Conservation (phyloP, 2,888 invertebrate species). For the Anticlea derivata region DNA sequence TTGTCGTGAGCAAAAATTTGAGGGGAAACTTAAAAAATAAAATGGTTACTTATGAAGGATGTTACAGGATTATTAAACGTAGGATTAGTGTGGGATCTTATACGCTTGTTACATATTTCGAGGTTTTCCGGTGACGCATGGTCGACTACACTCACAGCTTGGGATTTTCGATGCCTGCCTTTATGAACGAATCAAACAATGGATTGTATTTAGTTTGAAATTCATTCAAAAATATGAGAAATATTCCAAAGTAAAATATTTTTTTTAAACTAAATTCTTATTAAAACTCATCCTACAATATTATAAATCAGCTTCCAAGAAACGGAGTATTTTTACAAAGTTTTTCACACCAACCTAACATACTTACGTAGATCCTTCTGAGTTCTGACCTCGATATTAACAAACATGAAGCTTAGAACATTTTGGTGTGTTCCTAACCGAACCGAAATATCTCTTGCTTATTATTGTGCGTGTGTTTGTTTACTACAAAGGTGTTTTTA, state of each 20-base stretch:
- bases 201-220: too few species aligned
- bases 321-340: slow-evolving; percentile 3
- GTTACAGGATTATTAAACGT: too few species aligned
- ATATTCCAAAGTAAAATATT: too few species aligned
- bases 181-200: not conserved
- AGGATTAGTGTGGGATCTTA: too few species aligned
- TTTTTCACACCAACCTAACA: not conserved
- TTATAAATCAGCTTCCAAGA: slow-evolving; percentile 7
- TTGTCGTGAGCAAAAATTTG: too few species aligned
- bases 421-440: slow-evolving; percentile 5
- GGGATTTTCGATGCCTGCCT: not conserved
- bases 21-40: too few species aligned
- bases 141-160: not conserved
- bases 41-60: too few species aligned
- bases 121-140: too few species aligned
- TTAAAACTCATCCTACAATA: not conserved
- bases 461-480: too few species aligned
- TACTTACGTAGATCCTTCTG: not conserved
- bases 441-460: too few species aligned
- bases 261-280: not conserved
- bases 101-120: too few species aligned
- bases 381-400: slow-evolving; percentile 1
- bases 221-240: not conserved
- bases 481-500: too few species aligned
- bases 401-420: slow-evolving; percentile 7